Evolutionary conservation across 2,113 vertebrate genomes (phyloP).

Genomic region (Dasyurus viverrinus): DNA sequence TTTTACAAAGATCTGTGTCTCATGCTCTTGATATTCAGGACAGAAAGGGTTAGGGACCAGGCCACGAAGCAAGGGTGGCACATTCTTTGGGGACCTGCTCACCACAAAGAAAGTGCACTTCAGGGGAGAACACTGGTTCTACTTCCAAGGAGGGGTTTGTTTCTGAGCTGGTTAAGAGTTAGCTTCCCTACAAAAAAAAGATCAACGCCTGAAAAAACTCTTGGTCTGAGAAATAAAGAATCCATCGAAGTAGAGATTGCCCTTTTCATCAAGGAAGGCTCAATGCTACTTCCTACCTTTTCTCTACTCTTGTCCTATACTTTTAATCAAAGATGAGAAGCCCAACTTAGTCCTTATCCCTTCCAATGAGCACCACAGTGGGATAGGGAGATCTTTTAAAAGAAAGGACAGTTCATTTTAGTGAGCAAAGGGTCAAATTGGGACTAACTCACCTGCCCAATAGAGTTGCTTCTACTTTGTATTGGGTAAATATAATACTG

Average conservation of each 20-base stretch:
- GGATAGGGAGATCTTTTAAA: neutral
- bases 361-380: neutral
- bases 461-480: neutral
- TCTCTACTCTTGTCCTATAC: neutral
- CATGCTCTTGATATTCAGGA: neutral
- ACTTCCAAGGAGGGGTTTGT: neutral
- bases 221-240: neutral
- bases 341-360: neutral
- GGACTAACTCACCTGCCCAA: neutral
- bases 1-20: neutral
- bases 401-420: neutral
- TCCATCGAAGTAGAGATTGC: neutral
- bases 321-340: neutral
- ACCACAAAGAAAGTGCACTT: neutral
- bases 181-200: slow-evolving; percentile 7
- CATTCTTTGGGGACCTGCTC: neutral
- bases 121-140: neutral
- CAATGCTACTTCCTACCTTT: neutral
- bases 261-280: too few relatives aligned
- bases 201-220: neutral
- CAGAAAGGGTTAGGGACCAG: neutral
- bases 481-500: neutral
- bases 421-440: neutral
- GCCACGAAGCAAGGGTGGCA: neutral
- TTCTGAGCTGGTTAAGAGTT: neutral